Evolutionary conservation across 1,140 invertebrate genomes (phyloP), one percentile per base, ranked within the genome.

Genomic region (Drosophila nannoptera): DNA sequence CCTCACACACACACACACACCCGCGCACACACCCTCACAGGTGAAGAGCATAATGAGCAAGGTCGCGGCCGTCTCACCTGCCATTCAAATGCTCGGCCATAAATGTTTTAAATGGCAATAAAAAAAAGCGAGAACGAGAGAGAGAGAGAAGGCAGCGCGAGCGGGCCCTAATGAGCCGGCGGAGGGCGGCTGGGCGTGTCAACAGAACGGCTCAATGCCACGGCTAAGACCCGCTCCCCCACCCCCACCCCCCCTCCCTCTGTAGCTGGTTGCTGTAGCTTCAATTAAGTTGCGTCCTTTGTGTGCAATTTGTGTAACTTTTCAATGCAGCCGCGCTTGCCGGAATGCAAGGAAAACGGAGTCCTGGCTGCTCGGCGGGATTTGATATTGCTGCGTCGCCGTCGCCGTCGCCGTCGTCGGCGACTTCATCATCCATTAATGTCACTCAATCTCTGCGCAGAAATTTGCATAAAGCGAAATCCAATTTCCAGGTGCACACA

Each of bases 371-470:
- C 9, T 31, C 9, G 3, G 12, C 12, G n/a, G 40, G 40, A n/a
- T 42, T 63, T 63, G 7, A 12, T 38, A 43, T 54, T 54, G 12
- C 22, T 22, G 22, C 22, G 22, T 22, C 22, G 32, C 43, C 36
- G 52, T 40, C 35, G 46, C 33, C 38, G 36, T 32, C 40, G 35
- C 31, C 45, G 33, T 46, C 29, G 45, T 22, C 58, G 60, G 43
- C 76, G 76, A 83, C 80, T 80, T 78, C 80, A 74, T 84, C 76
- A 84, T 83, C 80, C 80, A 83, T 83, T 83, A 83, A 80, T 83
- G 80, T 84, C 80, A 83, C 80, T 84, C 75, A 83, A 83, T 83
- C 80, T 80, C 80, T 83, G 80, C 76, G 80, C 80, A 84, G 84
- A 83, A 78, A 83, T 83, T 83, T 83, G 80, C 80, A 83, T 83